Conservation (phyloP, 37 sponge, comb jelly and placozoan species). For the Geodia barretti region DNA sequence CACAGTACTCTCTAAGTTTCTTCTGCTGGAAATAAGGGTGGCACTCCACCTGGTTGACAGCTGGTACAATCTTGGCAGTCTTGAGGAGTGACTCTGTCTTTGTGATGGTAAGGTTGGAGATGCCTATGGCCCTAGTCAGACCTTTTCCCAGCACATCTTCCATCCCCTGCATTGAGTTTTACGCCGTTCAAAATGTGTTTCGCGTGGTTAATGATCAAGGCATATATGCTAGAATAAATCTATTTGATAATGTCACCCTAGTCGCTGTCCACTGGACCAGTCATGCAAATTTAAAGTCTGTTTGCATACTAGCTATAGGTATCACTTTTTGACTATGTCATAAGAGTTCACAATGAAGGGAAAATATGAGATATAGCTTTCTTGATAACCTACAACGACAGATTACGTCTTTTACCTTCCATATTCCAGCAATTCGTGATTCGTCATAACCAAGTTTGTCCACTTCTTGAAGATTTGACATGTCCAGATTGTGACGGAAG, state of each 20-base stretch:
- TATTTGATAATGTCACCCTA: too few species aligned
- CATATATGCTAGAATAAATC: too few species aligned
- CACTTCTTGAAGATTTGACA: slow-evolving; percentile 26
- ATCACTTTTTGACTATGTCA: too few species aligned
- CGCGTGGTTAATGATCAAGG: too few species aligned
- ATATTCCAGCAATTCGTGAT: slow-evolving; percentile 30
- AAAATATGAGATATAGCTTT: background rate
- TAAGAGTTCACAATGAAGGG: background rate
- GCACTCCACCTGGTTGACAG: slow-evolving; percentile 89
- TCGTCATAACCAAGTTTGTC: slow-evolving; percentile 49
- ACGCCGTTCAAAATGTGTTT: too few species aligned
- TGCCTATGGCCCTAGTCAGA: slow-evolving; percentile 71
- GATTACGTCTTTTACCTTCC: slow-evolving; percentile 42
- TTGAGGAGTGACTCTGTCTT: slow-evolving; percentile 72
- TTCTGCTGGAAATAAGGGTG: slow-evolving; percentile 87
- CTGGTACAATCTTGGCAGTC: slow-evolving; percentile 83
- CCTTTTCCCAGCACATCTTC: slow-evolving; percentile 64
- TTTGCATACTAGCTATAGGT: too few species aligned
- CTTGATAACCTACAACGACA: too few species aligned
- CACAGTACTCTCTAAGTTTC: slow-evolving; percentile 77
- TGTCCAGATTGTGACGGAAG: slow-evolving; percentile 4
- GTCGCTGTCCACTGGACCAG: too few species aligned
- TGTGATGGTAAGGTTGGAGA: slow-evolving; percentile 89
- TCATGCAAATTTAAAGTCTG: too few species aligned
- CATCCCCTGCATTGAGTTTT: slow-evolving; percentile 69